Conservation (phyloP, 2,888 invertebrate species). For the Callyntrura sp. region DNA sequence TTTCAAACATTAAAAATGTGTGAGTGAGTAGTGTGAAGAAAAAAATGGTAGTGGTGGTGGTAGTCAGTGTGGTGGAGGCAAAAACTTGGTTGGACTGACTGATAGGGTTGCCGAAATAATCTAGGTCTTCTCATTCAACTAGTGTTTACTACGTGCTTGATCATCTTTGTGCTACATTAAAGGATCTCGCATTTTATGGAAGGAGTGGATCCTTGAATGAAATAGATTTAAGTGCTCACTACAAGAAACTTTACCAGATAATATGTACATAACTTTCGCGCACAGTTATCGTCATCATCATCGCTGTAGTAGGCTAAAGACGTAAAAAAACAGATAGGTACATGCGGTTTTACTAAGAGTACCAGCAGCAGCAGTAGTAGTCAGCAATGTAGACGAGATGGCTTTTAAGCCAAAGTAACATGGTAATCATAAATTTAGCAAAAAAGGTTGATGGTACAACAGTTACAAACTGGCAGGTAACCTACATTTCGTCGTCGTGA, state of each 20-base stretch:
- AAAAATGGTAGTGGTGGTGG: neutral
- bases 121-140: constrained; percentile 68
- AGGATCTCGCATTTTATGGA: constrained; percentile 73
- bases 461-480: constrained; percentile 71
- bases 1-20: neutral
- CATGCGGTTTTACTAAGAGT: constrained; percentile 11
- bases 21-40: neutral
- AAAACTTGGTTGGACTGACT: constrained; percentile 40
- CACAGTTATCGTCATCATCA: constrained; percentile 12
- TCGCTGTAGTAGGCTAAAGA: constrained; percentile 9
- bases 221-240: constrained; percentile 30
- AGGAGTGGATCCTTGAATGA: constrained; percentile 73
- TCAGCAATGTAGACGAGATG: constrained; percentile 23
- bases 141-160: constrained; percentile 56
- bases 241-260: constrained; percentile 5
- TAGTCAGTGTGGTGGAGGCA: neutral
- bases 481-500: constrained; percentile 76
- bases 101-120: constrained; percentile 65
- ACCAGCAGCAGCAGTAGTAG: neutral
- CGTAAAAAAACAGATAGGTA: constrained; percentile 24
- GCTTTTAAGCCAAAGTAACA: constrained; percentile 66
- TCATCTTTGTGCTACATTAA: constrained; percentile 57
- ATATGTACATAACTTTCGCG: neutral
- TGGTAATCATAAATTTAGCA: constrained; percentile 74
- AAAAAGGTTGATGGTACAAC: constrained; percentile 66